These are phyloP conservation scores for Pipistrellus nathusii DNA, from an alignment of 2,797 vertebrate species.

Conservation along the genomic window DNA sequence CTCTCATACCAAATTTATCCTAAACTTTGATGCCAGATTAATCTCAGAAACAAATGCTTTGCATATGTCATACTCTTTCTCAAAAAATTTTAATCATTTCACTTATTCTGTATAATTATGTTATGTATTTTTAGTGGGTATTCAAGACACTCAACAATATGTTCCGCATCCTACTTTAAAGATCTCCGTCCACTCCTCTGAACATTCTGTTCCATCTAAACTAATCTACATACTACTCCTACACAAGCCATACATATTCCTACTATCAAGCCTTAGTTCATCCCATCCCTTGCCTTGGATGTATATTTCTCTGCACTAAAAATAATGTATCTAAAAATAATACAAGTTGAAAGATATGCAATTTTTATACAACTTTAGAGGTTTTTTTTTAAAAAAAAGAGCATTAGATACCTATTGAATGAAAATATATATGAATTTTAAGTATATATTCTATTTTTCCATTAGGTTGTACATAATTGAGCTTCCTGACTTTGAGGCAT, in stretches of 20 bases:
- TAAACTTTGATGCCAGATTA: slow-evolving; percentile 14
- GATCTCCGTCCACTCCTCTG: background rate
- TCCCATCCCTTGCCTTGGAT: background rate
- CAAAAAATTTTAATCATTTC: background rate
- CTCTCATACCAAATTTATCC: background rate
- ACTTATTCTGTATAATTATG: slow-evolving; percentile 1
- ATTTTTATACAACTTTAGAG: background rate
- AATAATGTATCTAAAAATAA: background rate
- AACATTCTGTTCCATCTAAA: slow-evolving; percentile 39
- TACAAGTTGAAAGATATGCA: background rate
- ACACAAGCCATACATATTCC: background rate
- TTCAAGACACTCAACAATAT: slow-evolving; percentile 13
- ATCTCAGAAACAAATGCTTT: slow-evolving; percentile 13
- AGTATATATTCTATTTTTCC: background rate
- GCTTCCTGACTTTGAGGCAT: background rate
- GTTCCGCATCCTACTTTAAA: slow-evolving; percentile 21
- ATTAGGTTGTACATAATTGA: background rate
- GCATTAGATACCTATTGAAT: background rate
- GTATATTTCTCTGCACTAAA: background rate
- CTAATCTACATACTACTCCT: background rate
- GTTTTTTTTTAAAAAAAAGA: background rate
- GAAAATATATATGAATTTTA: background rate
- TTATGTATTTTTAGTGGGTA: background rate
- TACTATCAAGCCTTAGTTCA: slow-evolving; percentile 5
- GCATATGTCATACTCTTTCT: background rate